Evolutionary conservation across 2,888 invertebrate species (phyloP).

Genomic region (Sinhomidia bicolor): DNA sequence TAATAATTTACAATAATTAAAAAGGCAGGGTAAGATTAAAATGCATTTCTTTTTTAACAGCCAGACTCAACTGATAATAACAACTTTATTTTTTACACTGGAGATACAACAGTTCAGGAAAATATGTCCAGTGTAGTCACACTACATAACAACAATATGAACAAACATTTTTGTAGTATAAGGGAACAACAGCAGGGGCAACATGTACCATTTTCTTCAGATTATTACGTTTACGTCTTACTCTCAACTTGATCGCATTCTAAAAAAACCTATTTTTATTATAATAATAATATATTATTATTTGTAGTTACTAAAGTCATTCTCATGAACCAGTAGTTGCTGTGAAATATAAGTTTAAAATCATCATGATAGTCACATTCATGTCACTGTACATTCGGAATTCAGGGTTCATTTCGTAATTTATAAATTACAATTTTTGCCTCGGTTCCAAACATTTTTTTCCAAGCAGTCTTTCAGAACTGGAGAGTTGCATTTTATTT

Average conservation of each 20-base stretch:
- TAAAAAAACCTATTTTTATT: too few species aligned
- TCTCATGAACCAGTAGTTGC: neutral
- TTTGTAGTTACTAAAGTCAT: slow-evolving; percentile 10
- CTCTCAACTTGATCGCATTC: too few species aligned
- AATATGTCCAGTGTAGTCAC: neutral
- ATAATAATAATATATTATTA: too few species aligned
- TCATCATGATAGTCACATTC: slow-evolving; percentile 25
- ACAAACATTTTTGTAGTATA: neutral
- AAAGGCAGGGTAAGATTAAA: neutral
- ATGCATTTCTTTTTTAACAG: too few species aligned
- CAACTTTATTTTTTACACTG: too few species aligned
- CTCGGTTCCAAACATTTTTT: neutral
- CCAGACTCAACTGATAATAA: too few species aligned
- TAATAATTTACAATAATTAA: neutral
- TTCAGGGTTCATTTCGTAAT: neutral
- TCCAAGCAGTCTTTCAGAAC: slow-evolving; percentile 39
- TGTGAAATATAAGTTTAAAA: neutral
- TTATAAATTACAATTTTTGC: neutral
- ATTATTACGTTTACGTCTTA: too few species aligned
- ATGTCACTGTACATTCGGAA: neutral
- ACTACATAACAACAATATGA: neutral
- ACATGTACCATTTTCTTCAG: neutral
- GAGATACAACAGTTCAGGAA: neutral
- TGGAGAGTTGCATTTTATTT: slow-evolving; percentile 6
- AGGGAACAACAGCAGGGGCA: neutral